Conservation (phyloP, 2,888 invertebrate species). For the Deroplatys truncata region DNA sequence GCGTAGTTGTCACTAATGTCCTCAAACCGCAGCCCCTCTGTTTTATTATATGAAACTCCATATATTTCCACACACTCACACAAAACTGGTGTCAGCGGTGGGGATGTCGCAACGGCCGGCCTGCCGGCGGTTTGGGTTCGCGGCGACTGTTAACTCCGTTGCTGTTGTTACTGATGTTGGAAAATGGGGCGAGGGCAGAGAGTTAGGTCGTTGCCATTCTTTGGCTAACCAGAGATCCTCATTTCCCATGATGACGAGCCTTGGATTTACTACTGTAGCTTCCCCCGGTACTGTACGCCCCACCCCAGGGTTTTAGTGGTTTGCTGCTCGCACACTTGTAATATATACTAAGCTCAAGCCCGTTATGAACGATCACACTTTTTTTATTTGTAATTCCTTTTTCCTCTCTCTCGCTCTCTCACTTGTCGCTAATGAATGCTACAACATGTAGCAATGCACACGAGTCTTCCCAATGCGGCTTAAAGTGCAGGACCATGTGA, state of each 20-base stretch:
- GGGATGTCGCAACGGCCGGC: background rate
- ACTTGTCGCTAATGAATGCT: background rate
- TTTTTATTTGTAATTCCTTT: background rate
- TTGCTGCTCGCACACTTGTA: conserved; percentile 8
- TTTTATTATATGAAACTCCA: conserved; percentile 32
- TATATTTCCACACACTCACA: conserved; percentile 25
- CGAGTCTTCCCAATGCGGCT: background rate
- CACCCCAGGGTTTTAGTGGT: conserved; percentile 6
- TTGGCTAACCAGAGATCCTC: conserved; percentile 30
- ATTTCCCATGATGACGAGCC: conserved; percentile 29
- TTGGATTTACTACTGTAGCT: conserved; percentile 25
- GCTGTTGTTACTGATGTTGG: conserved; percentile 5
- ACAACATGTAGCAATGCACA: background rate
- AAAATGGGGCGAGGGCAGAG: background rate
- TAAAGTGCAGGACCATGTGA: background rate
- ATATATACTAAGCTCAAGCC: conserved; percentile 15
- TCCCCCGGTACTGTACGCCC: background rate
- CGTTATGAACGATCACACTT: conserved; percentile 12
- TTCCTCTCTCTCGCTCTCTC: background rate
- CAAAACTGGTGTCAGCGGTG: background rate
- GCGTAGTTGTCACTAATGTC: conserved; percentile 18
- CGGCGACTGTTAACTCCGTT: conserved; percentile 8
- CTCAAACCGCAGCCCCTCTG: conserved; percentile 31
- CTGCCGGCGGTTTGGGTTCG: background rate
- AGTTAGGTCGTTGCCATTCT: conserved; percentile 24